Conservation (phyloP, 2,113 vertebrate genomes). For the Podilymbus podiceps region DNA sequence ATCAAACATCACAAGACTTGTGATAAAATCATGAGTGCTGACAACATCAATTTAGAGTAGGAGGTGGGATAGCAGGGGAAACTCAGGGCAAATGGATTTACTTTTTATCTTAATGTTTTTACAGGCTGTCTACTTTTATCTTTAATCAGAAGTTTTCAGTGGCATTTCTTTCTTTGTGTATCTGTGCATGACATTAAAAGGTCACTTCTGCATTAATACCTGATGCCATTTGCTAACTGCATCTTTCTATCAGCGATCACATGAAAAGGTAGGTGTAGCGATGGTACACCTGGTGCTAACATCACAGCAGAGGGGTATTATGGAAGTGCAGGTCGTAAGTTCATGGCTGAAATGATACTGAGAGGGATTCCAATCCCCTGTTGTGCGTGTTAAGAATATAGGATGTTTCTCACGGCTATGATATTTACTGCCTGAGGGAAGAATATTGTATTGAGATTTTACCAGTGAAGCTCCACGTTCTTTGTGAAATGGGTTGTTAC, state of each 20-base stretch:
- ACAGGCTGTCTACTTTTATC: constrained; percentile 50
- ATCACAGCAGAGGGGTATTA: constrained; percentile 15
- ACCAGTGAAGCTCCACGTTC: not conserved
- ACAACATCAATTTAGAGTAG: constrained; percentile 66
- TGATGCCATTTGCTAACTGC: constrained; percentile 17
- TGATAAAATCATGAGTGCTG: constrained; percentile 64
- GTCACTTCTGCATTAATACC: constrained; percentile 42
- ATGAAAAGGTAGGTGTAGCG: constrained; percentile 2
- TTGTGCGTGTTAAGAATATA: not conserved
- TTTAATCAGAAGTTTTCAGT: constrained; percentile 55
- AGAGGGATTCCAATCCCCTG: not conserved
- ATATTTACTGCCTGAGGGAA: not conserved
- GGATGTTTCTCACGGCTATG: not conserved
- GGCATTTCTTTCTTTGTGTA: constrained; percentile 17
- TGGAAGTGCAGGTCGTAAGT: not conserved
- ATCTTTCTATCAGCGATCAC: not conserved
- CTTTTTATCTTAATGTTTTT: constrained; percentile 64
- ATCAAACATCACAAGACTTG: constrained; percentile 63
- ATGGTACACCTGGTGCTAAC: not conserved
- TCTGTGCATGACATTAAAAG: constrained; percentile 41
- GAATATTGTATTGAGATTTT: not conserved
- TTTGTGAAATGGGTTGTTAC: not conserved
- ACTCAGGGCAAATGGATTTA: constrained; percentile 54
- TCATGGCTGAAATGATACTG: not conserved
- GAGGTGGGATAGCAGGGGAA: constrained; percentile 57